Evolutionary conservation across 1,140 invertebrate genomes (phyloP).

Genomic region (Drosophila pseudoobscura): DNA sequence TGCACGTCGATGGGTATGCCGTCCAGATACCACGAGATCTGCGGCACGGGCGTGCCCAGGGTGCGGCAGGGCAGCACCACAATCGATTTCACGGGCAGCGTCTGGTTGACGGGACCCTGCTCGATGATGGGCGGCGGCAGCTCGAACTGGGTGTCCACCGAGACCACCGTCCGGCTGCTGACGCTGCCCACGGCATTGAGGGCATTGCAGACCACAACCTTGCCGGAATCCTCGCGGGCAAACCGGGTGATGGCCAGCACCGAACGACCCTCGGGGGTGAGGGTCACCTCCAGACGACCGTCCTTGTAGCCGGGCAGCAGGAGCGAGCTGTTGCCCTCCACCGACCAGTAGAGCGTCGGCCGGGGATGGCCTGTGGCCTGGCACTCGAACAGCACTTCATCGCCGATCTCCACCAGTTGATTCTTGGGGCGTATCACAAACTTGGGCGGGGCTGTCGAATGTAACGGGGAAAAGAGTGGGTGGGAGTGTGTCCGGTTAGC

Average conservation of each 20-base stretch:
- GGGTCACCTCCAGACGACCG: conserved; percentile 86
- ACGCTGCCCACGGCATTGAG: conserved; percentile 92
- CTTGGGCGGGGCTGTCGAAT: conserved; percentile 86
- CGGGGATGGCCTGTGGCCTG: conserved; percentile 87
- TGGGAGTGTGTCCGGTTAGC: background rate
- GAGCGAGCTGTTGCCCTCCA: conserved; percentile 89
- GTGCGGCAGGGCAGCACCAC: conserved; percentile 91
- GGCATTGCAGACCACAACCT: conserved; percentile 91
- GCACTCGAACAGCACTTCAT: conserved; percentile 88
- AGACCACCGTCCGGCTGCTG: conserved; percentile 89
- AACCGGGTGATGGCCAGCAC: conserved; percentile 86
- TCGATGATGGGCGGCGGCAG: conserved; percentile 94
- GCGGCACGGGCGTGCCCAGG: conserved; percentile 89
- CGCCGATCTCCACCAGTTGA: conserved; percentile 87
- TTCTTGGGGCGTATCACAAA: conserved; percentile 87
- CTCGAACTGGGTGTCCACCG: conserved; percentile 90
- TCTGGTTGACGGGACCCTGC: conserved; percentile 95
- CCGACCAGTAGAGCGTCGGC: conserved; percentile 90
- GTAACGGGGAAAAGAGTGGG: background rate
- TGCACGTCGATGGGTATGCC: conserved; percentile 87
- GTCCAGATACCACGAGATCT: conserved; percentile 93
- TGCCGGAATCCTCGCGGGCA: conserved; percentile 87
- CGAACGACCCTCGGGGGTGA: conserved; percentile 86
- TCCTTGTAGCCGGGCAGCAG: conserved; percentile 87
- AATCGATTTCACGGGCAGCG: conserved; percentile 89